Conservation (phyloP, 2,888 invertebrate genomes). For the Machimus atricapillus region DNA sequence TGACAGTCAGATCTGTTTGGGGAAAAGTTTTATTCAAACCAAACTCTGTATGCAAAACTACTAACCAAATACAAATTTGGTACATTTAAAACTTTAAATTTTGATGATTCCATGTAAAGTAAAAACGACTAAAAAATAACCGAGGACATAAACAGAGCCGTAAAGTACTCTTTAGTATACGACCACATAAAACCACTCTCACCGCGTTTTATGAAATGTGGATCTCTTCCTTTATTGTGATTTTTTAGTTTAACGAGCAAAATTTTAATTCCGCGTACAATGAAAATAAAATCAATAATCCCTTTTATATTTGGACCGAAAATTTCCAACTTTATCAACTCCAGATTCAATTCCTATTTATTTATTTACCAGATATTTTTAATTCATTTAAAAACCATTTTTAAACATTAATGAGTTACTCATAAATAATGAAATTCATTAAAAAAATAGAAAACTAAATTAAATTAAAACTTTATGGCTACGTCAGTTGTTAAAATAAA, state of each 20-base stretch:
- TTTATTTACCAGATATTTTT: too few species aligned
- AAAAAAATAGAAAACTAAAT: too few species aligned
- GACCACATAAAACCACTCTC: not conserved
- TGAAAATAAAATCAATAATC: not conserved
- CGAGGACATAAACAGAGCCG: not conserved
- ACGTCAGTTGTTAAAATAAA: too few species aligned
- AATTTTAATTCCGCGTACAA: not conserved
- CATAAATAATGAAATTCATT: too few species aligned
- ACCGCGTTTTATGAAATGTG: too few species aligned
- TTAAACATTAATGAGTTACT: too few species aligned
- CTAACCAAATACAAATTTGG: not conserved
- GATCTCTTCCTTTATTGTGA: not conserved
- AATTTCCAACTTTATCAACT: not conserved
- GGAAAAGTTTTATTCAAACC: not conserved
- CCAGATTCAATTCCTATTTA: too few species aligned
- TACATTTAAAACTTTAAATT: not conserved
- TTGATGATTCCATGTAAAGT: not conserved
- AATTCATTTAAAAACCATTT: too few species aligned
- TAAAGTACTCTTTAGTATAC: not conserved
- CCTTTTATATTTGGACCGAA: not conserved
- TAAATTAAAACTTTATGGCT: too few species aligned
- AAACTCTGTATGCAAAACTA: not conserved
- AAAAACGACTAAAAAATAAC: not conserved
- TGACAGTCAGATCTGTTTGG: not conserved
- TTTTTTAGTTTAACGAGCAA: not conserved